Evolutionary conservation across 2,113 vertebrate genomes (phyloP).

Genomic region (Amazona guildingii): DNA sequence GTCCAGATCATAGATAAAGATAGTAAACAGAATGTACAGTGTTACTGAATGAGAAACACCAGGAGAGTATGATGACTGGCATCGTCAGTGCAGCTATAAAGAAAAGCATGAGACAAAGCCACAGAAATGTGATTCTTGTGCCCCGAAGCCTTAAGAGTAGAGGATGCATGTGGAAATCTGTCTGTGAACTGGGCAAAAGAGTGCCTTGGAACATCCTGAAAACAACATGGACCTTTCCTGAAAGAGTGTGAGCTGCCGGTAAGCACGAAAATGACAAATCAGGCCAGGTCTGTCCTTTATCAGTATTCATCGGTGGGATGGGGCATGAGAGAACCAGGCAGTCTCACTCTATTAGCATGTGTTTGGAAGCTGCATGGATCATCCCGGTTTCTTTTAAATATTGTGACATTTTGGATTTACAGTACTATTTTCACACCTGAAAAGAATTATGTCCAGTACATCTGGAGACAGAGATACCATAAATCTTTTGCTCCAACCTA

Average conservation of each 20-base stretch:
- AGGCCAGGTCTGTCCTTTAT: background rate
- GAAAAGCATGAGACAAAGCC: background rate
- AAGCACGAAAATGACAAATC: background rate
- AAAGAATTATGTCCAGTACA: background rate
- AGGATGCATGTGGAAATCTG: background rate
- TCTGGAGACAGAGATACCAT: background rate
- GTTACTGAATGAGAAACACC: background rate
- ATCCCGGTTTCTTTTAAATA: background rate
- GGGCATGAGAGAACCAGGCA: background rate
- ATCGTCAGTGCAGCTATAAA: background rate
- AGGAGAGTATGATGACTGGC: background rate
- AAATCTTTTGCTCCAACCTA: background rate
- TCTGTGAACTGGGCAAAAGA: background rate
- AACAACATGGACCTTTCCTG: background rate
- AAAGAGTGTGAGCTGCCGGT: background rate
- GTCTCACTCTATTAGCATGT: background rate
- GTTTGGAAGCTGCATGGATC: background rate
- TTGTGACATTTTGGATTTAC: background rate
- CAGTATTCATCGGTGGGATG: background rate
- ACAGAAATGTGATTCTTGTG: background rate
- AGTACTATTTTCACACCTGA: background rate
- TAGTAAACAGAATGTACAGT: background rate
- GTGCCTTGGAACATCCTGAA: background rate
- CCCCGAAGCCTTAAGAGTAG: background rate
- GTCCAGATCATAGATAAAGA: background rate